A percentile compares a stretch with the other conserved stretches of the same genome.
Conservation (phyloP, 2,797 vertebrate species). For the Limnodromus scolopaceus region DNA sequence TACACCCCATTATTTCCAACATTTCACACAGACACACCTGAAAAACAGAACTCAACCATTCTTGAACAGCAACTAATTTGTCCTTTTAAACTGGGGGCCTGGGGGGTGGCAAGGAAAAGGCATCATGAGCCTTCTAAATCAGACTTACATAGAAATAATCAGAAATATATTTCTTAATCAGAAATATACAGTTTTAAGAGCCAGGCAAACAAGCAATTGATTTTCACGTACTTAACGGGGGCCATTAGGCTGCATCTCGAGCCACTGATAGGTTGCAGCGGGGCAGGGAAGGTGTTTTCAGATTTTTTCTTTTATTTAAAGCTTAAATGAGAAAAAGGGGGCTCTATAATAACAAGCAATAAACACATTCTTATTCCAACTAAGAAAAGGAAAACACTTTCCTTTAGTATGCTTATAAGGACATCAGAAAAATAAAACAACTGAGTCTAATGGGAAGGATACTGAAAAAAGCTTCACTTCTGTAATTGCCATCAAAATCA, state of each 20-base stretch:
- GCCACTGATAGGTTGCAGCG: neutral
- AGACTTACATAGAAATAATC: neutral
- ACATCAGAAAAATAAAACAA: neutral
- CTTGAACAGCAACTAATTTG: neutral
- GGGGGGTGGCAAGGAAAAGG: neutral
- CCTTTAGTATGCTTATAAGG: neutral
- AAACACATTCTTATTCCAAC: neutral
- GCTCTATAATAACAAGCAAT: neutral
- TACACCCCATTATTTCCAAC: neutral
- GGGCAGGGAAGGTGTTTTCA: neutral
- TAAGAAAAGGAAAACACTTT: neutral
- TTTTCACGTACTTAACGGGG: neutral
- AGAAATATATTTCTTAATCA: no score
- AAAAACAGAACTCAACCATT: neutral
- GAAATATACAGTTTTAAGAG: neutral
- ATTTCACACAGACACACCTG: neutral
- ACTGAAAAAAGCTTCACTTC: neutral
- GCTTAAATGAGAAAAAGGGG: neutral
- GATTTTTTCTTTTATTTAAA: neutral
- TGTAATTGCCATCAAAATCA: neutral
- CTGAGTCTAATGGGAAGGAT: neutral
- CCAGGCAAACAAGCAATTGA: neutral
- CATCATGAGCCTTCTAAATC: neutral
- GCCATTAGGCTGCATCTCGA: neutral
- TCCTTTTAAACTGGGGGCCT: neutral